Base-by-base conservation (phyloP, 2,113 vertebrate species). In the Rynchops niger region DNA sequence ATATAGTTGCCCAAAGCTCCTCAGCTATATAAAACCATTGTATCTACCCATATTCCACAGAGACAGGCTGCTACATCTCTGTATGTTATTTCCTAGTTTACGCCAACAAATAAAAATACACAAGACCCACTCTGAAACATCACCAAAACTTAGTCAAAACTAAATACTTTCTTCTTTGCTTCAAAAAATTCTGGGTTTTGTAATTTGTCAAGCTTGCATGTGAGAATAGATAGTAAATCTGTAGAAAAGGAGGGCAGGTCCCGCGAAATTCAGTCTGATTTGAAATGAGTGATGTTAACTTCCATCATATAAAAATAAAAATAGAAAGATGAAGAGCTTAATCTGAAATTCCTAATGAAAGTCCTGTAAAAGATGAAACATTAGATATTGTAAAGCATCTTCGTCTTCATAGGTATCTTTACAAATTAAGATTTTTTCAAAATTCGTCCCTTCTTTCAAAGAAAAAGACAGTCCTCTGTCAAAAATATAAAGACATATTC, bases 301-400 rank as follows among this genome's bases (percentile, higher is more conserved):
- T 69, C 6, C 16, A 50, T 63, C 29, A 25, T 17, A 55, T 17
- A 49, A 30, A 74, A 74, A 58, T 22, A 52, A 78, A 88, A 49
- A 17, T 1, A 53, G 52, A 83, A 61, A 43, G 45, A 66, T 53
- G 5, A 84, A 73, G 27, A 85, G 36, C 49, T 63, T 71, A 40
- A 56, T 87, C 43, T 85, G 72, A 83, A 69, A 82, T 94, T 93
- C 38, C 71, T 49, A 86, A 85, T 25, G 4, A 86, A 73, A 86
- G 58, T 71, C 45, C 26, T 66, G 9, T 25, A 76, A 76, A 80
- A 26, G 22, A 61, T 58, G 19, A 58, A 88, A 21, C 18, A 62
- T 34, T 36, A 4, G 1, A 23, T 50, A 66, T 3, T 12, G 8
- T 65, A 74, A 70, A 93, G 40, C 3, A 23, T 62, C 76, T 70